phyloP scores from a whole-genome alignment of 2,888 invertebrate species.

The Meliscaeva auricollis region DNA sequence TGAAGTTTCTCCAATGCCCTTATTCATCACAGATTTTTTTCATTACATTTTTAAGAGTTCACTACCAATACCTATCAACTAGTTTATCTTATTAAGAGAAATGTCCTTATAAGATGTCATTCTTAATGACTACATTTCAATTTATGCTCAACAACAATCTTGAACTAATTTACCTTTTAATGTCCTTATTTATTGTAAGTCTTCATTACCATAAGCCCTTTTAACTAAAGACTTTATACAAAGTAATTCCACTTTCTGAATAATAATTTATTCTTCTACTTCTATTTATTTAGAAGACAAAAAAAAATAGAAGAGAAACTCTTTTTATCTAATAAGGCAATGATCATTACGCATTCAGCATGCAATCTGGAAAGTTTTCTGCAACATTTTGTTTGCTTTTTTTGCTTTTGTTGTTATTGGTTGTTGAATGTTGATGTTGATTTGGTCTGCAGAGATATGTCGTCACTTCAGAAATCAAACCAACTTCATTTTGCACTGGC shows the following conservation, averaged over 20 bases:
- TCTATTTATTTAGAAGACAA: neutral
- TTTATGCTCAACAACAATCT: conserved; percentile 10
- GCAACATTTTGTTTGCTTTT: neutral
- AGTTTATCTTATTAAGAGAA: conserved; percentile 9
- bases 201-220: conserved; percentile 7
- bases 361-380: conserved; percentile 42
- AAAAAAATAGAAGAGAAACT: conserved; percentile 1
- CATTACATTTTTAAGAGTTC: neutral
- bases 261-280: conserved; percentile 18
- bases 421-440: neutral
- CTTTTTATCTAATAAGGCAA: conserved; percentile 40
- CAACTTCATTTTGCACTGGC: conserved; percentile 71
- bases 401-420: neutral
- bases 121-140: conserved; percentile 37
- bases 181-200: conserved; percentile 18
- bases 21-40: neutral
- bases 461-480: conserved; percentile 66
- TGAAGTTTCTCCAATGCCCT: neutral
- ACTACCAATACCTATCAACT: neutral
- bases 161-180: conserved; percentile 20
- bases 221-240: neutral
- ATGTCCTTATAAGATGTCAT: neutral
- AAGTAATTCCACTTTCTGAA: conserved; percentile 13
- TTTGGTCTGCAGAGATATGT: conserved; percentile 13
- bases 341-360: conserved; percentile 39